These are phyloP conservation scores for Seladonia tumulorum DNA, from an alignment of 2,888 invertebrate genomes.

Conservation along the genomic window DNA sequence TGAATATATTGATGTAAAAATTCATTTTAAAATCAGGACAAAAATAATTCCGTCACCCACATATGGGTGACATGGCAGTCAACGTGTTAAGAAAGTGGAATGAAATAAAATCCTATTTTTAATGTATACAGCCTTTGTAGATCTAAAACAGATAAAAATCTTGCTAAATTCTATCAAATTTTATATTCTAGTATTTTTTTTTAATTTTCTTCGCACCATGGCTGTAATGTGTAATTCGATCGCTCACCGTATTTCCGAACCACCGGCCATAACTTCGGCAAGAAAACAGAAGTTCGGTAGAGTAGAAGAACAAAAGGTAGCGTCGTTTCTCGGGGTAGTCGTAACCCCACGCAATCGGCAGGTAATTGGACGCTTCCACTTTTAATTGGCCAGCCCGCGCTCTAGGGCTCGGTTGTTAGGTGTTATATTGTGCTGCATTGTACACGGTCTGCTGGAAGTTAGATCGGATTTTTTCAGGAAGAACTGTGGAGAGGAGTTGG, in stretches of 20 bases:
- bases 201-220: neutral
- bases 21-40: too few species aligned
- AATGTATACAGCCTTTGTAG: too few species aligned
- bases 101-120: too few species aligned
- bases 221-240: slow-evolving; percentile 1
- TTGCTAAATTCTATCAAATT: too few species aligned
- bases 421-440: slow-evolving; percentile 80
- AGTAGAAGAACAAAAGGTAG: neutral
- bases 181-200: too few species aligned
- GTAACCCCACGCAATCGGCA: slow-evolving; percentile 53
- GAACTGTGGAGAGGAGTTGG: slow-evolving; percentile 43
- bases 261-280: neutral
- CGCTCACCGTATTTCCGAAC: neutral
- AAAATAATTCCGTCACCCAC: too few species aligned
- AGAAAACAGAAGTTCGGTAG: slow-evolving; percentile 21
- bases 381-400: slow-evolving; percentile 81
- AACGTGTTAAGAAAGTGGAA: too few species aligned
- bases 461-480: slow-evolving; percentile 69
- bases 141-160: too few species aligned
- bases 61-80: too few species aligned
- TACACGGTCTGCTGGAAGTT: slow-evolving; percentile 78
- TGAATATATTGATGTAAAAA: too few species aligned
- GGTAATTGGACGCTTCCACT: slow-evolving; percentile 82
- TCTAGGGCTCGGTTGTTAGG: slow-evolving; percentile 78
- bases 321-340: slow-evolving; percentile 57